A percentile compares a stretch with the other conserved stretches of the same genome.
phyloP scores from a whole-genome alignment of 2,113 vertebrate genomes.

The Mystacornis crossleyi region DNA sequence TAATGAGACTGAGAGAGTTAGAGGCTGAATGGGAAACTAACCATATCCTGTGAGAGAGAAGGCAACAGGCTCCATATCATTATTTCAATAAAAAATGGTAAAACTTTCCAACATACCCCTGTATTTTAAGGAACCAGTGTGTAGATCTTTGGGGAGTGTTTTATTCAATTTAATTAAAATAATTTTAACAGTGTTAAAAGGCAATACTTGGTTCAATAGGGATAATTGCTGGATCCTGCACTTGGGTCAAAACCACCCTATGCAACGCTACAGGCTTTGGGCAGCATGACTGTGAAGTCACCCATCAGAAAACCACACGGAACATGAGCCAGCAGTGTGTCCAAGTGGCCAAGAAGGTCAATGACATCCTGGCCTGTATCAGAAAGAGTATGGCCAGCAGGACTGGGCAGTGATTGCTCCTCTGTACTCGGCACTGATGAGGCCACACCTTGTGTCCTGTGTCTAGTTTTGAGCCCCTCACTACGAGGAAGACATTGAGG shows the following conservation, averaged over 20 bases:
- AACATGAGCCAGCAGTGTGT: background rate
- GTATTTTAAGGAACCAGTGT: background rate
- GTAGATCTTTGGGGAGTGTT: background rate
- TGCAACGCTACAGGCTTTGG: background rate
- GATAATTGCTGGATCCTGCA: background rate
- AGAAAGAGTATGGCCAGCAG: background rate
- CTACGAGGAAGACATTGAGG: background rate
- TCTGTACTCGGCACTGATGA: background rate
- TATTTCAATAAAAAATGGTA: background rate
- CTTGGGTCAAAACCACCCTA: background rate
- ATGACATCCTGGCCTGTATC: background rate
- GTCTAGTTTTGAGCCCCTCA: background rate
- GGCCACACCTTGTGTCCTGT: accelerated
- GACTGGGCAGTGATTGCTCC: accelerated
- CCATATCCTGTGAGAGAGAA: background rate
- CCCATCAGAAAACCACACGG: accelerated
- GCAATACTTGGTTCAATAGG: background rate
- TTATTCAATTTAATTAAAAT: background rate
- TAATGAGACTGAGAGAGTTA: background rate
- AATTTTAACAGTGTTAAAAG: background rate
- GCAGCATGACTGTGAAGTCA: background rate
- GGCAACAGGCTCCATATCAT: background rate
- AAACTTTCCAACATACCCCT: background rate
- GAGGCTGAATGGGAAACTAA: background rate
- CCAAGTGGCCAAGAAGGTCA: background rate